Evolutionary conservation across 2,888 invertebrate genomes (phyloP).

Genomic region (Diarsia rubi): DNA sequence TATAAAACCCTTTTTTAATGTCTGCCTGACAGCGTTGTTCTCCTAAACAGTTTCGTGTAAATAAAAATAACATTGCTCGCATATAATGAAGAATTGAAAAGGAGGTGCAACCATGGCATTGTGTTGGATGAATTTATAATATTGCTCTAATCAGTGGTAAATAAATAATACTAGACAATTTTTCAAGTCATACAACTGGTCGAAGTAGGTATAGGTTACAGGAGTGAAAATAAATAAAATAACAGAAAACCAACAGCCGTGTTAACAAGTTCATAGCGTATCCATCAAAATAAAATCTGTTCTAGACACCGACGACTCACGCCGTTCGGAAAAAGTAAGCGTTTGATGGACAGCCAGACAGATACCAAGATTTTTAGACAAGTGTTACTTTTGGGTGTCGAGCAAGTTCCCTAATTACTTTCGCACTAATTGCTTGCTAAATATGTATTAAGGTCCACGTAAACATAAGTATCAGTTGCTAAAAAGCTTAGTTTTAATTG

Average conservation of each 20-base stretch:
- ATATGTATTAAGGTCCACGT: not conserved
- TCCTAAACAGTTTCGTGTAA: too few relatives aligned
- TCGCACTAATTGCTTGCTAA: not conserved
- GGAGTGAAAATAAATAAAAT: not conserved
- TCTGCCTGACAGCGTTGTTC: not conserved
- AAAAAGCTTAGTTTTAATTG: not conserved
- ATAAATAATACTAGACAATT: too few relatives aligned
- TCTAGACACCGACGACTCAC: not conserved
- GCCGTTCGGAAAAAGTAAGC: not conserved
- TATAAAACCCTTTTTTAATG: too few relatives aligned
- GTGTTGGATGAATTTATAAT: too few relatives aligned
- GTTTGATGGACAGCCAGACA: slow-evolving; percentile 5
- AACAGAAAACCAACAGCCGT: not conserved
- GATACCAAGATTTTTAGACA: not conserved
- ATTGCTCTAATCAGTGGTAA: too few relatives aligned
- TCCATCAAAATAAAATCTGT: slow-evolving; percentile 12
- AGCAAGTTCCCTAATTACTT: not conserved
- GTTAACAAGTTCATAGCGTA: not conserved
- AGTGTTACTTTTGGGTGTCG: not conserved
- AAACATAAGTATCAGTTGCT: not conserved
- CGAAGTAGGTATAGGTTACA: not conserved
- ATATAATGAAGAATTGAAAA: not conserved
- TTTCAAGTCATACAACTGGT: not conserved
- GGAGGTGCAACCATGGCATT: too few relatives aligned
- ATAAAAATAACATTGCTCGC: too few relatives aligned